phyloP scores from a whole-genome alignment of 2,113 vertebrate genomes.

The Axis porcinus region DNA sequence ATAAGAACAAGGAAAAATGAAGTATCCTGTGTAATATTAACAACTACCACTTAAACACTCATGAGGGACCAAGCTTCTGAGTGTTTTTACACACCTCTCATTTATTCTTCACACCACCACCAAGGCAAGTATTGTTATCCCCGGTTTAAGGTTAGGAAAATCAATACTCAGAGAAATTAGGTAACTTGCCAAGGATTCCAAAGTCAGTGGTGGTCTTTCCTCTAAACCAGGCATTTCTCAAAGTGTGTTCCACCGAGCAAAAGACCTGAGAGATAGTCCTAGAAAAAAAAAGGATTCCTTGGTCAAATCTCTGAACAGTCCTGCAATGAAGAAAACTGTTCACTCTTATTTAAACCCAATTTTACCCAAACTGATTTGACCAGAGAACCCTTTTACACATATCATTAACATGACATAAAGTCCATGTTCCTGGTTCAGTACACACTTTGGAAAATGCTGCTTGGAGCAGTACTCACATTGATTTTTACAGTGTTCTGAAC shows the following conservation, averaged over 20 bases:
- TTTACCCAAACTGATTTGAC: conserved; percentile 71
- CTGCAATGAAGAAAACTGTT: conserved; percentile 74
- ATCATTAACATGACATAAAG: conserved; percentile 51
- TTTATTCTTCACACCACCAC: conserved; percentile 72
- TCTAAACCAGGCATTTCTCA: conserved; percentile 75
- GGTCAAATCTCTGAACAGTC: conserved; percentile 76
- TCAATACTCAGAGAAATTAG: conserved; percentile 70
- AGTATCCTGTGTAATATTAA: neutral
- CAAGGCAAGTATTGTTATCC: conserved; percentile 73
- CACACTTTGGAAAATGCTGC: conserved; percentile 73
- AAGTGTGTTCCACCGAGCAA: conserved; percentile 78
- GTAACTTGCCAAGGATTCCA: conserved; percentile 76
- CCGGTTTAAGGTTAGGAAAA: conserved; percentile 66
- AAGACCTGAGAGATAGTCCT: conserved; percentile 75
- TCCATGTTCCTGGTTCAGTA: conserved; percentile 56
- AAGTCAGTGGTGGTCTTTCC: conserved; percentile 75
- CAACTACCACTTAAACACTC: neutral
- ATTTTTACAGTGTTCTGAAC: neutral
- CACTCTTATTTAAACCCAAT: conserved; percentile 49
- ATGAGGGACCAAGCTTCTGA: conserved; percentile 7
- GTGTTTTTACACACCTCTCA: conserved; percentile 53
- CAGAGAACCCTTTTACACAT: conserved; percentile 72
- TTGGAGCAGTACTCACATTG: neutral
- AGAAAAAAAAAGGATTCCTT: conserved; percentile 75
- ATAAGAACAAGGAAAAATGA: conserved; percentile 39